phyloP scores from a whole-genome alignment of 2,113 vertebrate genomes.

The Spermophilus dauricus region DNA sequence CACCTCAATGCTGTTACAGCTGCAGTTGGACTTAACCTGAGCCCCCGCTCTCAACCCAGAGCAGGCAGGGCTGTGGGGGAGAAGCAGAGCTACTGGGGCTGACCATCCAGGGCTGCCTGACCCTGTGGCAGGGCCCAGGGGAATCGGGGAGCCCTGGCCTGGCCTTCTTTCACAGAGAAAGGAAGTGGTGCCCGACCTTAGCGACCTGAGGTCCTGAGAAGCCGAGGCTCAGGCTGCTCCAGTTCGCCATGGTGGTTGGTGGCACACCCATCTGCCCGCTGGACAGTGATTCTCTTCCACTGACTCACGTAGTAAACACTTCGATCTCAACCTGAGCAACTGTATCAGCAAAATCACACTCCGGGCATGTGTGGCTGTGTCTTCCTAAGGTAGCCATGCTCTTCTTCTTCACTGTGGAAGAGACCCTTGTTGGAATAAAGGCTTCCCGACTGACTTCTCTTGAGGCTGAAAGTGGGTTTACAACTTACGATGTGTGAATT shows the following conservation, averaged over 20 bases:
- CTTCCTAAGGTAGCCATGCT: not conserved
- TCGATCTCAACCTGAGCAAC: not conserved
- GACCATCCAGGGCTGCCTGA: not conserved
- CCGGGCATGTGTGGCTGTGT: not conserved
- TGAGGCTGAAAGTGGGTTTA: not conserved
- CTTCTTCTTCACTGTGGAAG: not conserved
- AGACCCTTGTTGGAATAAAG: not conserved
- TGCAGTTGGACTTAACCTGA: no score
- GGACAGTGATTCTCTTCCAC: not conserved
- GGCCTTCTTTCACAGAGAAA: no score
- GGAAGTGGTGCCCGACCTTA: rapidly evolving
- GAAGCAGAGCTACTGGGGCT: no score
- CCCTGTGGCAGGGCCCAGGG: no score
- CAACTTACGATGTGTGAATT: not conserved
- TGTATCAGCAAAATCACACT: not conserved
- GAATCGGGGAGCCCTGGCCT: not conserved
- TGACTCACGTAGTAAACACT: not conserved
- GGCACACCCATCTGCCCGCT: not conserved
- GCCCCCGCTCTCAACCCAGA: no score
- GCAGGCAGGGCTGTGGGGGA: no score
- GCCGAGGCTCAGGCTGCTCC: rapidly evolving
- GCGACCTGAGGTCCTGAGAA: not conserved
- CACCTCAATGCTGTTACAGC: no score
- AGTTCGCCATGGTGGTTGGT: rapidly evolving
- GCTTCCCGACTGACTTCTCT: not conserved